Conservation (phyloP, 2,113 vertebrate species). For the Myrmecobius fasciatus region DNA sequence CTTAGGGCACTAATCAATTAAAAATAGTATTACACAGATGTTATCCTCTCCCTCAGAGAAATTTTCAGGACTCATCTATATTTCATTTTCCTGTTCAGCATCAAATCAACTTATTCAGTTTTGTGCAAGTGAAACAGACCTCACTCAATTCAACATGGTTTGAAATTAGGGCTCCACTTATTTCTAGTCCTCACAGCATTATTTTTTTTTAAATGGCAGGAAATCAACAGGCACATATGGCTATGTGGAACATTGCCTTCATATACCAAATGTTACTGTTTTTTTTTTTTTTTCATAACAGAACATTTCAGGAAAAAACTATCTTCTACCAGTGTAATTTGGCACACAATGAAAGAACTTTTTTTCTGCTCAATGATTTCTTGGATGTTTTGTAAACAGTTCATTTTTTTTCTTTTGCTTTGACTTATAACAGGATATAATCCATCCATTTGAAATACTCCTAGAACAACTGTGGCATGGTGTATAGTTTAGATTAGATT, state of each 20-base stretch:
- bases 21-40: conserved; percentile 18
- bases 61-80: background rate
- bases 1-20: conserved; percentile 11
- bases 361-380: background rate
- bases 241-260: background rate
- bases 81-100: conserved; percentile 1
- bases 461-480: background rate
- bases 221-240: background rate
- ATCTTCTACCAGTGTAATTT: background rate
- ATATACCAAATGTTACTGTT: background rate
- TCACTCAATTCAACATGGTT: background rate
- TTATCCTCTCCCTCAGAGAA: background rate
- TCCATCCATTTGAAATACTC: background rate
- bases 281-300: background rate
- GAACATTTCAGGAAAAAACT: background rate
- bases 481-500: background rate
- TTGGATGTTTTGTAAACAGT: background rate
- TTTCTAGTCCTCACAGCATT: background rate
- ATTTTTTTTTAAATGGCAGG: background rate
- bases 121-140: background rate
- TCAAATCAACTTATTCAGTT: background rate
- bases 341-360: background rate
- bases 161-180: background rate
- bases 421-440: background rate
- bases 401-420: background rate